A percentile compares a stretch with the other conserved stretches of the same genome.
Conservation (phyloP, 2,888 invertebrate species). For the Cylindroiulus punctatus region DNA sequence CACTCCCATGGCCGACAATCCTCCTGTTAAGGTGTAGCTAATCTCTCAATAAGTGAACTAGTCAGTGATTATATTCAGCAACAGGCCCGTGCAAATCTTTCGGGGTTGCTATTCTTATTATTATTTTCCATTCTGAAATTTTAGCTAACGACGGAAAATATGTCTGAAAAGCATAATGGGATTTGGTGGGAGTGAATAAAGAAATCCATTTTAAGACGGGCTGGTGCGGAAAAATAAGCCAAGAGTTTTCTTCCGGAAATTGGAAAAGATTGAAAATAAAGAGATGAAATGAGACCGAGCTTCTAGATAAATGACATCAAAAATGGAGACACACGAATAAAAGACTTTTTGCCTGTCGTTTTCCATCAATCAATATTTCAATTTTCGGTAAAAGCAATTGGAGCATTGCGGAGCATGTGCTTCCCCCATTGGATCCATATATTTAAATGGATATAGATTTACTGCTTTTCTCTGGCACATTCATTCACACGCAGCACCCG, state of each 20-base stretch:
- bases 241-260: not conserved
- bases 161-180: not conserved
- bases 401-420: conserved; percentile 39
- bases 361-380: conserved; percentile 51
- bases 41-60: no score
- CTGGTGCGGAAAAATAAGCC: not conserved
- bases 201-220: conserved; percentile 29
- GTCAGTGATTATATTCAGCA: no score
- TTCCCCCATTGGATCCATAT: conserved; percentile 47
- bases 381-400: conserved; percentile 47
- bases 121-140: not conserved
- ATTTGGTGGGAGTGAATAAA: not conserved
- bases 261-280: conserved; percentile 45
- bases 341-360: conserved; percentile 37
- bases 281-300: conserved; percentile 41
- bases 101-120: not conserved
- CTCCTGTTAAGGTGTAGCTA: no score
- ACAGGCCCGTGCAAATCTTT: no score
- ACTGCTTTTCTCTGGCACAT: conserved; percentile 22
- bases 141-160: not conserved
- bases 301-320: conserved; percentile 42
- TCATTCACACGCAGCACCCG: not conserved
- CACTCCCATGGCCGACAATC: no score
- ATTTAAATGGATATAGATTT: conserved; percentile 47
- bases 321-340: conserved; percentile 51